Evolutionary conservation across 2,113 vertebrate genomes (phyloP).

Genomic region (Hepsetus odoe): DNA sequence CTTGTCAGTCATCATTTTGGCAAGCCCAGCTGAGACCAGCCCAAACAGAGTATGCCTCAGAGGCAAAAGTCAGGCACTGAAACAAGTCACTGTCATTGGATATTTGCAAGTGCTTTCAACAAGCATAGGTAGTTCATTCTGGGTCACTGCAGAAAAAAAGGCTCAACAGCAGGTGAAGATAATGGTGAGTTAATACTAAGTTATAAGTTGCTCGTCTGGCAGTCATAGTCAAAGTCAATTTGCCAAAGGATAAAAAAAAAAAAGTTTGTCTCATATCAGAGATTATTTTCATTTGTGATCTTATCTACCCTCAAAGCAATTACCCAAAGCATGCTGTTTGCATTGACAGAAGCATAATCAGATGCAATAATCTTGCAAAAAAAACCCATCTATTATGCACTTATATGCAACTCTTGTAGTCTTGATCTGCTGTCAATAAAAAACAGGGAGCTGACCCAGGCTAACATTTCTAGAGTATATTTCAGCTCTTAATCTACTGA

Average conservation of each 20-base stretch:
- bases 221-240: no score
- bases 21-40: slow-evolving; percentile 47
- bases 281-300: no score
- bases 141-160: slow-evolving; percentile 34
- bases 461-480: slow-evolving; percentile 41
- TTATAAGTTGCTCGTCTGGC: no score
- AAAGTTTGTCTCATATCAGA: no score
- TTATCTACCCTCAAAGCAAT: no score
- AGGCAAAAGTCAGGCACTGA: slow-evolving; percentile 30
- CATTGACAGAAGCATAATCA: no score
- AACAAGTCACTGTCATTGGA: slow-evolving; percentile 36
- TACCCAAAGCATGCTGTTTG: no score
- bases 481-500: slow-evolving; percentile 52
- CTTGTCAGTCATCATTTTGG: slow-evolving; percentile 51
- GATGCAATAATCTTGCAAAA: no score
- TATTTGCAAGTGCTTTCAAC: slow-evolving; percentile 48
- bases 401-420: not conserved
- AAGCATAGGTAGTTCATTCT: slow-evolving; percentile 22
- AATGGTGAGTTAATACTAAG: no score
- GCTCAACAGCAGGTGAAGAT: slow-evolving; percentile 20
- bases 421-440: not conserved
- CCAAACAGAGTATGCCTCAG: slow-evolving; percentile 45
- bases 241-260: no score
- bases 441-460: not conserved
- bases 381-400: no score